A percentile compares a stretch with the other conserved stretches of the same genome.
Evolutionary conservation across 2,113 vertebrate species (phyloP).

Genomic region (Hipposideros armiger): DNA sequence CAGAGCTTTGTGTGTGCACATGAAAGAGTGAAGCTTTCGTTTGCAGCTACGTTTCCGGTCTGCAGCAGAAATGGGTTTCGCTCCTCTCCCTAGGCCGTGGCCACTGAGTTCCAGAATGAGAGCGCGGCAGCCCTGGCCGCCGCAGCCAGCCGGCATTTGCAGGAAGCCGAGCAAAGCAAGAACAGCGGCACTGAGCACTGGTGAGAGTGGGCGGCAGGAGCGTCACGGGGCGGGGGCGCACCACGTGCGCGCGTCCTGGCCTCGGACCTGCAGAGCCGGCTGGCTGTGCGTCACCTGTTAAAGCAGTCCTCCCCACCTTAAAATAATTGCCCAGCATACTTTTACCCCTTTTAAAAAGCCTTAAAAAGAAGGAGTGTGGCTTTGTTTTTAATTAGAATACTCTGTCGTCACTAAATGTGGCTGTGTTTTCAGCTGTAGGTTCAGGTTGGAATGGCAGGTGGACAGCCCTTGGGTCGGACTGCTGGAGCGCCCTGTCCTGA

Average conservation of each 20-base stretch:
- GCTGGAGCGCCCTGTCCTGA: neutral
- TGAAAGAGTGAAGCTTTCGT: neutral
- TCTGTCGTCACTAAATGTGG: too few species aligned
- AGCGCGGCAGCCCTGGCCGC: constrained; percentile 96
- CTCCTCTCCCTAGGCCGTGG: constrained; percentile 91
- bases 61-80: neutral
- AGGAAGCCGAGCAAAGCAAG: constrained; percentile 97
- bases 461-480: neutral
- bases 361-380: neutral
- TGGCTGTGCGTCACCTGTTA: neutral
- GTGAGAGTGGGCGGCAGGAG: constrained; percentile 83
- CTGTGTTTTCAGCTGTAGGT: neutral
- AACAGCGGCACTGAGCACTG: constrained; percentile 93
- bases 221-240: too few species aligned
- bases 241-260: neutral
- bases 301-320: neutral
- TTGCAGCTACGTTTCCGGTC: neutral
- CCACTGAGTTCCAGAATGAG: constrained; percentile 98
- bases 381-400: neutral
- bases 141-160: constrained; percentile 96
- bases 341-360: neutral
- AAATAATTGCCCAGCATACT: neutral
- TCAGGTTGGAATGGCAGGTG: neutral
- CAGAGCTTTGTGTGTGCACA: rapidly evolving
- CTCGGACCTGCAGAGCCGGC: neutral